phyloP scores from a whole-genome alignment of 2,113 vertebrate species.

The Coracopsis vasa region DNA sequence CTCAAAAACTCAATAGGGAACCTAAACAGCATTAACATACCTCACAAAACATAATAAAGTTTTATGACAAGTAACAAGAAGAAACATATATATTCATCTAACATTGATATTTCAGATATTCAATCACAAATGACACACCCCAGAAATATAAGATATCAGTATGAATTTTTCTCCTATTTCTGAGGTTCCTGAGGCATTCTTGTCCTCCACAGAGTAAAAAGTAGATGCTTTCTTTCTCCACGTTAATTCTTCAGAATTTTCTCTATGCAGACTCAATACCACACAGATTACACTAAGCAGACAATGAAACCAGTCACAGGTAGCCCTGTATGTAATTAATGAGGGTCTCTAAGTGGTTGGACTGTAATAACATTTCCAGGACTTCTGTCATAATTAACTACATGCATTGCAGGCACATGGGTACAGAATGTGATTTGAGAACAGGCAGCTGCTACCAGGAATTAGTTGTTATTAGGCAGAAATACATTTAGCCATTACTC shows the following conservation, averaged over 20 bases:
- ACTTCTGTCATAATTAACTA: not conserved
- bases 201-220: not conserved
- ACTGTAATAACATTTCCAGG: not conserved
- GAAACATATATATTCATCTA: not conserved
- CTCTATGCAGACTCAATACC: not conserved
- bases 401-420: not conserved
- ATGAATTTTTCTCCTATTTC: not conserved
- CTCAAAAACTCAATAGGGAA: not conserved
- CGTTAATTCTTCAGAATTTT: not conserved
- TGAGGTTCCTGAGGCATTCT: not conserved
- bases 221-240: not conserved
- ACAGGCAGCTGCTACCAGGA: not conserved
- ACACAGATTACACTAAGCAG: not conserved
- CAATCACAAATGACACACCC: not conserved
- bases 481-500: not conserved
- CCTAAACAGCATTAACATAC: not conserved
- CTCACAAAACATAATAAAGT: not conserved
- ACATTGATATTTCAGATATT: not conserved
- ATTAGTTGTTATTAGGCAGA: not conserved
- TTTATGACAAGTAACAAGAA: not conserved
- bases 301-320: not conserved
- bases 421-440: slow-evolving; percentile 28
- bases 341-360: not conserved
- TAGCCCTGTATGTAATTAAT: not conserved
- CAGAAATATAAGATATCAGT: not conserved